Percentiles rank a stretch among this genome's conserved stretches.
phyloP scores from a whole-genome alignment of 2,113 vertebrate species.

The Ia io region DNA sequence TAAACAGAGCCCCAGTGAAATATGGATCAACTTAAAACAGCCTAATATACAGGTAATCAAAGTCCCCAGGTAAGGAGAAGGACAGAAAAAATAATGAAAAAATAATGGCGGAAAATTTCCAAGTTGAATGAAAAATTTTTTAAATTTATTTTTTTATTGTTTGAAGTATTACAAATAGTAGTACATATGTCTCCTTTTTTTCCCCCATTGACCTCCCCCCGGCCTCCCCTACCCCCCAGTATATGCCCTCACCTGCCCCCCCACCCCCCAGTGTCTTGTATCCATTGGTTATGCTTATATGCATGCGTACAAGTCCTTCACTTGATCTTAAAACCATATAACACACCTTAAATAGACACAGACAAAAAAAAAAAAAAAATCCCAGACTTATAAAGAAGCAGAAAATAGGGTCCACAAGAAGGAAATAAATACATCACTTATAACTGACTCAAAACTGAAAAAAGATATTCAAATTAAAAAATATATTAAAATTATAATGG shows the following conservation, averaged over 20 bases:
- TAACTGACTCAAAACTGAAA: not conserved
- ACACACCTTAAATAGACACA: not conserved
- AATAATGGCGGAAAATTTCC: not conserved
- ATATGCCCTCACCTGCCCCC: too few species aligned
- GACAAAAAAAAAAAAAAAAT: not conserved
- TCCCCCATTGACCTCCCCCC: too few species aligned
- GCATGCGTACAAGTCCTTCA: too few species aligned
- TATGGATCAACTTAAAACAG: not conserved
- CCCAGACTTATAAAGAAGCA: not conserved
- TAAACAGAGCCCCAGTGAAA: not conserved
- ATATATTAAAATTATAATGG: not conserved
- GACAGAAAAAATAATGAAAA: not conserved
- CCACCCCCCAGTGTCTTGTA: too few species aligned
- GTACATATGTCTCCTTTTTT: too few species aligned
- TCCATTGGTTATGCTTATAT: too few species aligned
- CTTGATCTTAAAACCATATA: not conserved
- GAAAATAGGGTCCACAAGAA: not conserved
- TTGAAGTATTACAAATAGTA: too few species aligned
- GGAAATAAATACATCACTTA: not conserved
- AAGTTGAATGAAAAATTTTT: not conserved
- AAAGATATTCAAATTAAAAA: not conserved
- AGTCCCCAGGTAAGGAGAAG: too few species aligned
- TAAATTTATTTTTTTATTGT: too few species aligned
- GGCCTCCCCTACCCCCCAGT: too few species aligned
- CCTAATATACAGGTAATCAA: not conserved